Percentiles rank a stretch among this genome's conserved stretches.
Evolutionary conservation across 2,113 vertebrate species (phyloP).

Genomic region (Leiothrix lutea): DNA sequence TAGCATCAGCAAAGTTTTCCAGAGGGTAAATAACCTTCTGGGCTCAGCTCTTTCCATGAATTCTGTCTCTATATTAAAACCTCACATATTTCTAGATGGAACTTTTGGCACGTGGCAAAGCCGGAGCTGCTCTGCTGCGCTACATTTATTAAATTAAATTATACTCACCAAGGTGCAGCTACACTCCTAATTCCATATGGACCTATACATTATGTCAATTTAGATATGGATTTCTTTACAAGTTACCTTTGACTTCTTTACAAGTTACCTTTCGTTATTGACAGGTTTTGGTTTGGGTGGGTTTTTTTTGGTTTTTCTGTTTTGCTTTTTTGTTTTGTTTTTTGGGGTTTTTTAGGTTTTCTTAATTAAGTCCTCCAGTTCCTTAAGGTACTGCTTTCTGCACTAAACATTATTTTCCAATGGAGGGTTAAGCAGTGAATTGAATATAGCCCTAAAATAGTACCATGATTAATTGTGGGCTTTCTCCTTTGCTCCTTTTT

Average conservation of each 20-base stretch:
- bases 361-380: neutral
- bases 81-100: neutral
- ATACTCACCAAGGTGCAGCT: neutral
- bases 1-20: slow-evolving; percentile 6
- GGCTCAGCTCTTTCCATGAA: neutral
- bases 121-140: neutral
- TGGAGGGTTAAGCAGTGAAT: neutral
- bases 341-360: neutral
- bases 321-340: neutral
- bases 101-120: neutral
- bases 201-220: neutral
- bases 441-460: neutral
- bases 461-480: neutral
- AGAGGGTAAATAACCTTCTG: neutral
- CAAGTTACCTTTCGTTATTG: neutral
- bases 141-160: neutral
- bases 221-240: neutral
- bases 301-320: neutral
- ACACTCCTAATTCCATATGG: neutral
- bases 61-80: neutral
- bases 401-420: neutral
- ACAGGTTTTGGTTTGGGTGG: neutral
- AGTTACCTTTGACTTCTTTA: neutral
- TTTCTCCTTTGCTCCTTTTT: neutral
- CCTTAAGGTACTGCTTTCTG: neutral